These are phyloP conservation scores for Lasiommata megera DNA, from an alignment of 2,888 invertebrate species.

Conservation along the genomic window DNA sequence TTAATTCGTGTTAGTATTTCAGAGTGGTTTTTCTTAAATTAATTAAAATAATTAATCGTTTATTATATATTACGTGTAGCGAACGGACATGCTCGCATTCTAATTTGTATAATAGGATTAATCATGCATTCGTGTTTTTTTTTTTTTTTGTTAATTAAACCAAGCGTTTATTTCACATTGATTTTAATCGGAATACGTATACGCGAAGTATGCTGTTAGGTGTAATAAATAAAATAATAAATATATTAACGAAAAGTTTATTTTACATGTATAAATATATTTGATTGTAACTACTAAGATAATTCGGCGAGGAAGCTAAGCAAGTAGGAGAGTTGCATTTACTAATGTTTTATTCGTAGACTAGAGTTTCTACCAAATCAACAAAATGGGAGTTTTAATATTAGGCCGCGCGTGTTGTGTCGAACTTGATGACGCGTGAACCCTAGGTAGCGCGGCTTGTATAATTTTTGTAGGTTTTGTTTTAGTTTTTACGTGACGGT, in stretches of 20 bases:
- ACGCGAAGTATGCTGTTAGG: slow-evolving; percentile 13
- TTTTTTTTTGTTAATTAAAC: not conserved
- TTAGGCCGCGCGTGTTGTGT: slow-evolving; percentile 30
- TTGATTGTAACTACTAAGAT: slow-evolving; percentile 49
- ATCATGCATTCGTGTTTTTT: not conserved
- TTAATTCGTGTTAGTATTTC: not conserved
- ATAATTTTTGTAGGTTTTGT: slow-evolving; percentile 35
- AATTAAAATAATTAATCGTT: slow-evolving; percentile 3
- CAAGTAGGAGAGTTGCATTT: slow-evolving; percentile 76
- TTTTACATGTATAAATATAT: slow-evolving; percentile 22
- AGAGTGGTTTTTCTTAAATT: slow-evolving; percentile 5
- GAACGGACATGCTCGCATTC: slow-evolving; percentile 4
- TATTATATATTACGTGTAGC: not conserved
- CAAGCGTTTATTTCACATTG: slow-evolving; percentile 11
- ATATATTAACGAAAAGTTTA: slow-evolving; percentile 10
- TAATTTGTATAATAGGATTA: slow-evolving; percentile 9
- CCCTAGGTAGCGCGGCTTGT: not conserved
- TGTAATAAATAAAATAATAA: not conserved
- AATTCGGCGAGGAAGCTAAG: slow-evolving; percentile 48
- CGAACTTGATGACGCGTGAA: slow-evolving; percentile 5
- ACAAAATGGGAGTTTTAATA: slow-evolving; percentile 54
- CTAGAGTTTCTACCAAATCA: slow-evolving; percentile 76
- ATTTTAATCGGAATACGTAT: not conserved
- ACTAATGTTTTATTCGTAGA: slow-evolving; percentile 77
- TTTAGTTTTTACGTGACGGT: slow-evolving; percentile 47